Evolutionary conservation across 2,888 invertebrate species (phyloP).

Genomic region (Boloria euphrosyne): DNA sequence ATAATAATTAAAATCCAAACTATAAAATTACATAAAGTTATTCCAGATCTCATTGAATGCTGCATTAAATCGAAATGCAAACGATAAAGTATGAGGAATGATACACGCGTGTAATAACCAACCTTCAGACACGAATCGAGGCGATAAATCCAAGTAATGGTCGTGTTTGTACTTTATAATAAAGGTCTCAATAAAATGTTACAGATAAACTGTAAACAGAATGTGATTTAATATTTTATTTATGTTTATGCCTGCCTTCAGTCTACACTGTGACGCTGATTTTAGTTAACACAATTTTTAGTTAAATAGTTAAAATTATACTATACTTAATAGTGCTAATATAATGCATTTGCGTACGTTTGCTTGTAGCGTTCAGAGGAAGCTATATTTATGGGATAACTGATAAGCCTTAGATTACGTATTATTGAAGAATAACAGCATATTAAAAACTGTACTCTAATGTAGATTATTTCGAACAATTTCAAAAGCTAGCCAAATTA

Average conservation of each 20-base stretch:
- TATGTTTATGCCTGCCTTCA: not conserved
- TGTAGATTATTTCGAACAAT: too few relatives aligned
- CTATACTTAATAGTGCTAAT: too few relatives aligned
- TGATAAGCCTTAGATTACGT: too few relatives aligned
- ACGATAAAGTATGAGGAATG: conserved; percentile 25
- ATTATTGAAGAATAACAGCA: too few relatives aligned
- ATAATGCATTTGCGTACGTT: too few relatives aligned
- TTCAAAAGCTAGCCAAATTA: too few relatives aligned
- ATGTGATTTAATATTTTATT: not conserved
- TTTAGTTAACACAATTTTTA: not conserved
- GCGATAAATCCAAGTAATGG: conserved; percentile 50
- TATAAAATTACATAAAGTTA: conserved; percentile 3
- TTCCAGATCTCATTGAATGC: conserved; percentile 6
- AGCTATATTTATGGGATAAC: too few relatives aligned
- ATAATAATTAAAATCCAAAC: not conserved
- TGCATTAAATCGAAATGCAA: conserved; percentile 12
- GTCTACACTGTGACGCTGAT: not conserved
- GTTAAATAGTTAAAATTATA: too few relatives aligned
- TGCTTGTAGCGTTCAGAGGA: too few relatives aligned
- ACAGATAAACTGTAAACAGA: conserved; percentile 17
- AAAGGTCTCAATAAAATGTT: conserved; percentile 46
- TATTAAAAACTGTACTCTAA: too few relatives aligned
- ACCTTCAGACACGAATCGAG: conserved; percentile 48
- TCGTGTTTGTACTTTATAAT: conserved; percentile 45
- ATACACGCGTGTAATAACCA: conserved; percentile 38